Conservation (phyloP, 1,140 invertebrate species). For the Goniozus legneri region DNA sequence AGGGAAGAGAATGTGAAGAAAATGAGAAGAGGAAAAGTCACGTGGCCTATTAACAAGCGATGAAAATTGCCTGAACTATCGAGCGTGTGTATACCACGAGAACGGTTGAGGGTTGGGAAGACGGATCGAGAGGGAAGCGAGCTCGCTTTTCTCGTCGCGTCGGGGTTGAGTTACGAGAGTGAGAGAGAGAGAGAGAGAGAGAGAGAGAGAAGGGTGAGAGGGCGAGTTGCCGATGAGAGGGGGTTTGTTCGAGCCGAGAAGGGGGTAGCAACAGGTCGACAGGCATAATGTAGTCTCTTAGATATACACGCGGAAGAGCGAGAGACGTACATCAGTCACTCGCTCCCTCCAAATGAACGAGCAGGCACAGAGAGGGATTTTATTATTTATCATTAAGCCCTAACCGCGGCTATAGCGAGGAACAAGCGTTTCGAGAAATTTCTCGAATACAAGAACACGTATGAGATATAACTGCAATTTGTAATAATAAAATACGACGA, state of each 20-base stretch:
- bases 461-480: too few relatives aligned
- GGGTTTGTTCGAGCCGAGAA: slow-evolving; percentile 19
- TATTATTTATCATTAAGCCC: too few relatives aligned
- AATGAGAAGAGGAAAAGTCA: not conserved
- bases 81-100: too few relatives aligned
- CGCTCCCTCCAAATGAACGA: too few relatives aligned
- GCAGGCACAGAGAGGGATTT: too few relatives aligned
- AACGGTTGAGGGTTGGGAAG: not conserved
- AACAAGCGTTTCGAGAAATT: too few relatives aligned
- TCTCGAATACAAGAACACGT: too few relatives aligned
- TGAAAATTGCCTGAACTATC: not conserved
- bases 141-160: not conserved
- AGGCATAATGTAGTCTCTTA: slow-evolving; percentile 42
- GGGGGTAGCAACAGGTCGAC: slow-evolving; percentile 49
- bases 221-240: slow-evolving; percentile 16
- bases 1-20: not conserved
- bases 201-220: not conserved
- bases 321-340: too few relatives aligned
- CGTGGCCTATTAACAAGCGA: too few relatives aligned
- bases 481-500: too few relatives aligned
- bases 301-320: too few relatives aligned
- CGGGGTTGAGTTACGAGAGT: not conserved
- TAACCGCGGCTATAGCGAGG: too few relatives aligned
- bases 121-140: not conserved
- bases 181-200: not conserved